phyloP scores from a whole-genome alignment of 2,113 vertebrate genomes.

The Muntiacus muntjak region DNA sequence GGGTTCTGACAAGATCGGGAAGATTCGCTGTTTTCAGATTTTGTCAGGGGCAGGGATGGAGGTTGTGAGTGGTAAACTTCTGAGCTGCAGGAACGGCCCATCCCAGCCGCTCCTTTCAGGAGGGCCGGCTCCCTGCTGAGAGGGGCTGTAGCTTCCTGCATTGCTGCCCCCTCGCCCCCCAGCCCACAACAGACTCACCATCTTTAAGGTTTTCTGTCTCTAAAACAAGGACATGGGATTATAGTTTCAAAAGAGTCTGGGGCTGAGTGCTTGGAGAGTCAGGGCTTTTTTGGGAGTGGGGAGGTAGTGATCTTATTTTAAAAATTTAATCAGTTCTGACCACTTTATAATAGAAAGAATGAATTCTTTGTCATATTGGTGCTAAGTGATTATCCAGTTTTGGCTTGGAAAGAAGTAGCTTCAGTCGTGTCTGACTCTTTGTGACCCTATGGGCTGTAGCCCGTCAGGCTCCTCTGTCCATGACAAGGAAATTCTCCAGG shows the following conservation, averaged over 20 bases:
- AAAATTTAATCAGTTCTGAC: not conserved
- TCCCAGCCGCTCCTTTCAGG: not conserved
- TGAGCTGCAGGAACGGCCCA: not conserved
- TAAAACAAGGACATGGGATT: not conserved
- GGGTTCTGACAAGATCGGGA: not conserved
- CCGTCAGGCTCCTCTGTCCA: not conserved
- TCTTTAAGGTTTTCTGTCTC: not conserved
- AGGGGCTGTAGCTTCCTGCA: not conserved
- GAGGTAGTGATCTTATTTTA: not conserved
- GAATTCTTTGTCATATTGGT: not conserved
- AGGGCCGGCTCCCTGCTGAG: not conserved
- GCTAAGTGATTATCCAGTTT: not conserved
- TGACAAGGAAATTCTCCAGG: not conserved
- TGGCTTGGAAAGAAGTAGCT: not conserved
- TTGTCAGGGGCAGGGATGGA: not conserved
- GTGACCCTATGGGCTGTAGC: not conserved
- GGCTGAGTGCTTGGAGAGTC: not conserved
- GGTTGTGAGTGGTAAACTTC: not conserved
- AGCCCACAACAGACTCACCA: not conserved
- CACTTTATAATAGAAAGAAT: not conserved
- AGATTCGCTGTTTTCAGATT: not conserved
- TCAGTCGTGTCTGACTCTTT: not conserved
- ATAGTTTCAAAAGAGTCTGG: not conserved
- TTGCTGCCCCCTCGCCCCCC: accelerated
- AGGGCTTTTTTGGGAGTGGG: not conserved